These are phyloP conservation scores for Eolophus roseicapilla DNA, from an alignment of 2,113 vertebrate genomes.

Conservation along the genomic window DNA sequence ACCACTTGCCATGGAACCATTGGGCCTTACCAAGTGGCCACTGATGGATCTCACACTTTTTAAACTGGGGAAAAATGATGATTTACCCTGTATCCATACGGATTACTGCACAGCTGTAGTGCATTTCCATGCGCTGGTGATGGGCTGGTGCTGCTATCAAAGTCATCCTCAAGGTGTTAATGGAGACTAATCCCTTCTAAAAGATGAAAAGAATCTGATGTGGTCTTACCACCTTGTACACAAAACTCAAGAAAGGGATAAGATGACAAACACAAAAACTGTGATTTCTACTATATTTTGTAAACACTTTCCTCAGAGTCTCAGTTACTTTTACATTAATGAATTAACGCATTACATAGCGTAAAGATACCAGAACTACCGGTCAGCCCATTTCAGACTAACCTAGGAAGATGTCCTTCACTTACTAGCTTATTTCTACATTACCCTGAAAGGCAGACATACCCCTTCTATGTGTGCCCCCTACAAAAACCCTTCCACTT, in stretches of 20 bases:
- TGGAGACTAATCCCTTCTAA: not conserved
- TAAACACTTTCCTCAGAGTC: rapidly evolving
- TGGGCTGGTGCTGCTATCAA: not conserved
- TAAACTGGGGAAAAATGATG: not conserved
- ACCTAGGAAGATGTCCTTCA: not conserved
- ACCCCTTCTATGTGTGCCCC: rapidly evolving
- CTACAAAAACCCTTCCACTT: not conserved
- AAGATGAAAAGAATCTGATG: not conserved
- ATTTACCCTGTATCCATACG: not conserved
- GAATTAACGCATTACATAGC: not conserved
- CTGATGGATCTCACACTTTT: not conserved
- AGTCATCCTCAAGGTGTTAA: not conserved
- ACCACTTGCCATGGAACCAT: not conserved
- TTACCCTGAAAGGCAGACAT: not conserved
- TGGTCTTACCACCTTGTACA: not conserved
- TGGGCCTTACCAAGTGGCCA: not conserved
- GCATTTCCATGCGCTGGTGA: not conserved
- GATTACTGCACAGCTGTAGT: not conserved
- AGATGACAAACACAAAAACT: not conserved
- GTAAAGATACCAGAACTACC: not conserved
- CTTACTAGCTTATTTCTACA: not conserved
- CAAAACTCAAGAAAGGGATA: not conserved
- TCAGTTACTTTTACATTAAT: not conserved
- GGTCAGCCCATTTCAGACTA: not conserved
- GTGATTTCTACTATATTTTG: not conserved